These are phyloP conservation scores for Bothrops jararaca DNA, from an alignment of 2,113 vertebrate species.

Conservation along the genomic window DNA sequence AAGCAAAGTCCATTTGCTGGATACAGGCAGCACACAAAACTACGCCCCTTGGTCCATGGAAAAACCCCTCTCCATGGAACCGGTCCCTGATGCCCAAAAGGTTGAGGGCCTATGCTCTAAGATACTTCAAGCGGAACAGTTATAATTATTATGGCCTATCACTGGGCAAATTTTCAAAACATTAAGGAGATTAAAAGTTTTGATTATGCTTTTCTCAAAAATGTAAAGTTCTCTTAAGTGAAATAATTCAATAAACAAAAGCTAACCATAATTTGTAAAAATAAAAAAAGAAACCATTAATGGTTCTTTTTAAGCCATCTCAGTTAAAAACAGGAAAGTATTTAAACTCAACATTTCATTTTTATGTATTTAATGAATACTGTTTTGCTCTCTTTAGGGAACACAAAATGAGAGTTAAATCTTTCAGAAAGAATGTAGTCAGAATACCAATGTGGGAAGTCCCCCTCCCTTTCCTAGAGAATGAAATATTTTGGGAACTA, in stretches of 20 bases:
- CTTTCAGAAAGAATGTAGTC: background rate
- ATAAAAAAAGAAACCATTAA: background rate
- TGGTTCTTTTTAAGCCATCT: background rate
- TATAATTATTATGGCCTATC: background rate
- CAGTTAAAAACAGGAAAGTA: background rate
- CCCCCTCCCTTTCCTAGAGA: no score
- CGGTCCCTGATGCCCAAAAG: no score
- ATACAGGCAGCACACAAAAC: no score
- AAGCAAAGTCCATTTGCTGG: no score
- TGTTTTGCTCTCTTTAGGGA: background rate
- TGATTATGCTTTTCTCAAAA: background rate
- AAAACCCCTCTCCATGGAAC: no score
- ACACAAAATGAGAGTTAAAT: background rate
- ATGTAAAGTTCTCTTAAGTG: background rate
- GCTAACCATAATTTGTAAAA: background rate
- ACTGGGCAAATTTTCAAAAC: background rate
- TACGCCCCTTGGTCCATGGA: no score
- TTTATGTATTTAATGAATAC: background rate
- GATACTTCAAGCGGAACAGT: background rate
- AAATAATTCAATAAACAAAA: constrained; percentile 5
- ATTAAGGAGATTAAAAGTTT: background rate
- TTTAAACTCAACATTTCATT: background rate
- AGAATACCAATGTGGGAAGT: background rate
- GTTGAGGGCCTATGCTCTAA: no score
- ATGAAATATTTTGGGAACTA: no score